Base-by-base conservation (phyloP, 2,888 invertebrate genomes). In the Drosophila monieri region DNA sequence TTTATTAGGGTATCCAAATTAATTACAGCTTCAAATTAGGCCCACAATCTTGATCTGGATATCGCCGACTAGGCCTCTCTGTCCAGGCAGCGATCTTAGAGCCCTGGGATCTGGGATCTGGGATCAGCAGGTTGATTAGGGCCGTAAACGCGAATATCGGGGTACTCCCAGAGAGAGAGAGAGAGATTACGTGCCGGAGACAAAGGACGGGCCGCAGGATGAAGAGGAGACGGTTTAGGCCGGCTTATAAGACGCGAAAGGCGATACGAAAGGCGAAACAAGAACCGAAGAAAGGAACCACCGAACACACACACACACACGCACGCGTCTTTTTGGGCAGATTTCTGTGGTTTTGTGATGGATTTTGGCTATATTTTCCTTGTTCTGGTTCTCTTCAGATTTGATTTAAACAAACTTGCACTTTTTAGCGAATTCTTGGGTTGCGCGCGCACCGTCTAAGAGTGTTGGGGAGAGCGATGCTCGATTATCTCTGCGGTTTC, bases 21-120 rank as follows among this genome's bases (percentile, higher is more conserved):
- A 89, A 89, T 89, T 90, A 89, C 84, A 80, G 77, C 88, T 88
- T 85, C 79, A 90, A 89, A 90, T 89, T 90, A 90, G 89, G 85
- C 78, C 67, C 76, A 74, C 83, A 81, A 89, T 89, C 89, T 90
- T 85, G 89, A 89, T 89, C 77, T 77, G 73, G 73, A 79, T 66
- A 54, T 41, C 41, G 48, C 51, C 48, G 43, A 52, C 46, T 43
- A 51, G 49, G 52, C 14, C 52, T 54, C 54, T 60, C 37, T 65
- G 14, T 10, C 15, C 59, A 30, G 41, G 25, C 27, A 27, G 25
- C 46, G 68, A 48, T 64, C 70, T 52, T n/a, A 46, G 61, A 75
- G 64, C 76, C 78, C 81, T 23, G 21, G 21, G 21, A 21, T 21
- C 21, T 2, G 21, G 21, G 21, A 21, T 21, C 21, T 69, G 86